A percentile compares a stretch with the other conserved stretches of the same genome.
These are phyloP conservation scores for Hydractinia echinata DNA, from an alignment of 30 jellyfish, hydroid and myxozoan genomes.

Conservation along the genomic window DNA sequence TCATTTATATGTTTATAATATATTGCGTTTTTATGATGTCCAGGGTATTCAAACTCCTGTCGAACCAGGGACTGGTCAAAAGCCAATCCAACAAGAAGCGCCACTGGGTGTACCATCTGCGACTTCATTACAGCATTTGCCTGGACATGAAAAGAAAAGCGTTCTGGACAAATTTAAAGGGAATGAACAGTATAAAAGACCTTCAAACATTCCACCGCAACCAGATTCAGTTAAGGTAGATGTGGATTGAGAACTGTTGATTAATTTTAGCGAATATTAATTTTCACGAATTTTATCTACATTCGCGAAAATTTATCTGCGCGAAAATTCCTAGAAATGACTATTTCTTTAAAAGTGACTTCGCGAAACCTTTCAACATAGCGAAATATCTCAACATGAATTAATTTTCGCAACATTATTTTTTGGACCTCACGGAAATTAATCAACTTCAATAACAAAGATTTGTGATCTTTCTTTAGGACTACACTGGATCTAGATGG, in stretches of 20 bases:
- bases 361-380: no score
- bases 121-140: constrained; percentile 15
- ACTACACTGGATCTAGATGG: constrained; percentile 33
- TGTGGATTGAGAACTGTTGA: background rate
- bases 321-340: no score
- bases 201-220: background rate
- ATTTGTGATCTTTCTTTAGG: constrained; percentile 30
- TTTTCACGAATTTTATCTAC: no score
- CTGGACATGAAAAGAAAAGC: constrained; percentile 16
- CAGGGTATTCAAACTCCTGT: constrained; percentile 47
- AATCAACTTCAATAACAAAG: background rate
- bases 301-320: no score
- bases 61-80: constrained; percentile 24
- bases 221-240: constrained; percentile 64
- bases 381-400: no score
- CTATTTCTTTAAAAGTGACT: no score
- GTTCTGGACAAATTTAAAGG: constrained; percentile 33
- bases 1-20: no score
- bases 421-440: no score
- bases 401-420: no score
- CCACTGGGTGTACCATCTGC: constrained; percentile 16
- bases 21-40: background rate
- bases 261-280: no score
- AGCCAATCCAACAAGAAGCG: constrained; percentile 21
- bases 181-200: constrained; percentile 19